Base-by-base conservation (phyloP, 2,888 invertebrate genomes). In the Platycnemis pennipes region DNA sequence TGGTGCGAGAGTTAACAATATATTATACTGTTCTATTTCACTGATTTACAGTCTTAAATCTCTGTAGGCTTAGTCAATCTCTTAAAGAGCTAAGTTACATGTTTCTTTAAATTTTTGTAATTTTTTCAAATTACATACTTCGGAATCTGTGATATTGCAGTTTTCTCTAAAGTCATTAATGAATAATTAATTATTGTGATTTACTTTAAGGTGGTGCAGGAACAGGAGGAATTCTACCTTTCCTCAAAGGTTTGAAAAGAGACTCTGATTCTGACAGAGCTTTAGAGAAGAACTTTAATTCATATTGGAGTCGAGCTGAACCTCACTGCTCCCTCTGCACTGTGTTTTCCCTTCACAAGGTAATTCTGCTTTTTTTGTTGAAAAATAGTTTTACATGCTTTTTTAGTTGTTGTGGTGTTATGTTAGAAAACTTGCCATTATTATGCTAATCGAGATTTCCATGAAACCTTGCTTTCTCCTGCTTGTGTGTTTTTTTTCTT, bases 301-400 rank as follows among this genome's bases (percentile, higher is more conserved):
- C 96, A 94, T 96, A 96, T 94, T 96, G 96, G 96, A 96, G 97
- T 94, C 96, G 96, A 85, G 96, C 96, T 94, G 96, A 96, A n/a
- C 97, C 98, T 0, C 97, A 97, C 95, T 98, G 98, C 96, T 96
- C 97, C 22, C 96, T 98, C 26, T 98, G 98, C 95, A 96, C 97
- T 7, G 96, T 97, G 19, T 97, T 97, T 95, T 96, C 95, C 91
- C 88, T 94, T 22, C 94, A 95, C 88, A 95, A 95, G 95, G 95
- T 95, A 94, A 94, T 77, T 94, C 26, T 16, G 49, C 0, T 53
- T 63, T n/a, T 26, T 26, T n/a, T n/a, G n/a, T n/a, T n/a, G n/a
- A n/a, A n/a, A n/a, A n/a, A n/a, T n/a, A n/a, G n/a, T n/a, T n/a
- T n/a, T n/a, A n/a, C n/a, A n/a, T n/a, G n/a, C n/a, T n/a, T n/a